These are phyloP conservation scores for Tetrao urogallus DNA, from an alignment of 2,113 vertebrate species.

Conservation along the genomic window DNA sequence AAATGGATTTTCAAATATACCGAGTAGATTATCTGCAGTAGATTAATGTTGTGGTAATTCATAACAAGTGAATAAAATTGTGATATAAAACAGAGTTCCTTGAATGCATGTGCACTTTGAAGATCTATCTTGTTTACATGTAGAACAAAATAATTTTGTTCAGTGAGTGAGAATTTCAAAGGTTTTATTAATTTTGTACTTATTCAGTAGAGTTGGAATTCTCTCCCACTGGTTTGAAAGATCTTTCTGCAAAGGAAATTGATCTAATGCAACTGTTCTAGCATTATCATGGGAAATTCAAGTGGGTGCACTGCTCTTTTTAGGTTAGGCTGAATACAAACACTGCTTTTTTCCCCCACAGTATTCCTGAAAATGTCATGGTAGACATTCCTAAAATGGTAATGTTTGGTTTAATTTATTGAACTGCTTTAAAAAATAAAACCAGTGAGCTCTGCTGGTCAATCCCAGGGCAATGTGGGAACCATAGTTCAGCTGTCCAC, in stretches of 20 bases:
- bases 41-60: conserved; percentile 77
- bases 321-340: background rate
- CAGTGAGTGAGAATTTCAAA: background rate
- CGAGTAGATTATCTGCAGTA: conserved; percentile 72
- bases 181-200: background rate
- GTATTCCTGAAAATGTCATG: background rate
- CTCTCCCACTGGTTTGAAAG: background rate
- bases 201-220: background rate
- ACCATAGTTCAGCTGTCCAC: background rate
- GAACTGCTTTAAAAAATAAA: background rate
- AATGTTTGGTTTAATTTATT: background rate
- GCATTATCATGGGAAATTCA: background rate
- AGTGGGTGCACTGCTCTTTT: background rate
- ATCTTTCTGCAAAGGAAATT: background rate
- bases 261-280: background rate
- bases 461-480: background rate
- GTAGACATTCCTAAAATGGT: background rate
- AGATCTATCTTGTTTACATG: conserved; percentile 14
- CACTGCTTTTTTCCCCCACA: background rate
- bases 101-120: conserved; percentile 39
- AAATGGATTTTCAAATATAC: conserved; percentile 81
- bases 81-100: conserved; percentile 69
- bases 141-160: background rate
- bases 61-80: conserved; percentile 79
- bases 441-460: background rate